Conservation (phyloP, 2,113 vertebrate species). For the Copsychus sechellarum region DNA sequence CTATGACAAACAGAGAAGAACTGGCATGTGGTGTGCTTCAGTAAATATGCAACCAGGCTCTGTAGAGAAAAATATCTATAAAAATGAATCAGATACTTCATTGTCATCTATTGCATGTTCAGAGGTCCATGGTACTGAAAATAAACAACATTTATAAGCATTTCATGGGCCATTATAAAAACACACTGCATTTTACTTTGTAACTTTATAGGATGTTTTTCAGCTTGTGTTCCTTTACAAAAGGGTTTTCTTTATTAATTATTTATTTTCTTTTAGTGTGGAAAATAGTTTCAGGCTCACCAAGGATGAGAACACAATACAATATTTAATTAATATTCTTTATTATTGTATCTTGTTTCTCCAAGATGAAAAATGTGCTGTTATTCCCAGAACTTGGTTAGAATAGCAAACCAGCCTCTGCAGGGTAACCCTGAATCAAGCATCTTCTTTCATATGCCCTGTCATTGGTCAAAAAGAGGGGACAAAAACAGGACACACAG, state of each 20-base stretch:
- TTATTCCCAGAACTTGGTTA: slow-evolving; percentile 45
- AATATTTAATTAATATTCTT: slow-evolving; percentile 46
- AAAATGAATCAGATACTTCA: background rate
- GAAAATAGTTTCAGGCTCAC: slow-evolving; percentile 25
- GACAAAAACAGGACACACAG: slow-evolving; percentile 29
- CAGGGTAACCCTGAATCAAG: slow-evolving; percentile 22
- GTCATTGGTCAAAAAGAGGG: background rate
- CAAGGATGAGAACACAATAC: slow-evolving; percentile 19
- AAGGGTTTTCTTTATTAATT: slow-evolving; percentile 10
- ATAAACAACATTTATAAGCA: slow-evolving; percentile 31
- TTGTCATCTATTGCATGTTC: background rate
- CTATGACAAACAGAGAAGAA: slow-evolving; percentile 41
- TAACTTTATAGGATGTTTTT: slow-evolving; percentile 41
- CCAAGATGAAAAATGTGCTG: slow-evolving; percentile 27
- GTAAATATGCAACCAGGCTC: background rate
- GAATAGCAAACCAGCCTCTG: slow-evolving; percentile 42
- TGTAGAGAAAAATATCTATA: slow-evolving; percentile 2
- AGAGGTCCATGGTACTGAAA: slow-evolving; percentile 67
- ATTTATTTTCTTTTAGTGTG: slow-evolving; percentile 27
- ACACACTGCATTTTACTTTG: slow-evolving; percentile 9
- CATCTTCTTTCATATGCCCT: slow-evolving; percentile 31
- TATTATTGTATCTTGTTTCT: slow-evolving; percentile 57
- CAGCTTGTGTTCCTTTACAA: background rate
- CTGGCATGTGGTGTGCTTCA: background rate
- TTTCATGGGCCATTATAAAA: background rate